Conservation (phyloP, 92 coral and sea anemone genomes). For the Scolanthus callimorphus region DNA sequence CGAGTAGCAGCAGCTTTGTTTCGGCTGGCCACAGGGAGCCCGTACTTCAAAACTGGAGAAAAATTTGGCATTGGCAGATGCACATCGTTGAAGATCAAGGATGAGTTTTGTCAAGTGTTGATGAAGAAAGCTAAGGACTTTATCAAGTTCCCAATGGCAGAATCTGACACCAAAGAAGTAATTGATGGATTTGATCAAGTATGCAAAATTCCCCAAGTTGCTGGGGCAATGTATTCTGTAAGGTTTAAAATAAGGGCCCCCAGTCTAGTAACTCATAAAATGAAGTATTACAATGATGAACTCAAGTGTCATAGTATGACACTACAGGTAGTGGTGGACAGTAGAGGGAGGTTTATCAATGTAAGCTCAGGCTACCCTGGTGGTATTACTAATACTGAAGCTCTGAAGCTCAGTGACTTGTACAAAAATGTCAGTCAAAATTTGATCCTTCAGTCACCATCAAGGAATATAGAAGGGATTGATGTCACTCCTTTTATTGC, state of each 20-base stretch:
- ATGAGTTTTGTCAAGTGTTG: constrained; percentile 46
- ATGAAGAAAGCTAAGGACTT: constrained; percentile 31
- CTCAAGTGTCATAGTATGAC: constrained; percentile 31
- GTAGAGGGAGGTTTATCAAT: constrained; percentile 30
- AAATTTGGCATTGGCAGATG: constrained; percentile 42
- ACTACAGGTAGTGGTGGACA: constrained; percentile 34
- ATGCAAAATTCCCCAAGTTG: constrained; percentile 40
- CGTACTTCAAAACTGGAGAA: constrained; percentile 32
- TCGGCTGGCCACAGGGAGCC: constrained; percentile 45
- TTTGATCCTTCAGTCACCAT: constrained; percentile 24
- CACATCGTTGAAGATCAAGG: constrained; percentile 38
- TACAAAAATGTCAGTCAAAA: constrained; percentile 36
- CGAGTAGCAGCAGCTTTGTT: constrained; percentile 36
- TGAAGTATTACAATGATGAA: constrained; percentile 21
- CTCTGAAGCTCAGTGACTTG: constrained; percentile 37
- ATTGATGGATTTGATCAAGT: constrained; percentile 29
- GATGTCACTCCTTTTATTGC: constrained; percentile 29
- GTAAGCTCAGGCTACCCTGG: constrained; percentile 56
- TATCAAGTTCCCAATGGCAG: constrained; percentile 42
- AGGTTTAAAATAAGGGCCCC: constrained; percentile 38
- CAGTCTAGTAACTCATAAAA: constrained; percentile 6
- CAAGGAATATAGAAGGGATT: constrained; percentile 13
- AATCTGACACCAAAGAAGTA: constrained; percentile 11
- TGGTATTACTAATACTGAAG: constrained; percentile 22
- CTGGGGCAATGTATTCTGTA: constrained; percentile 43